Evolutionary conservation across 1,140 invertebrate genomes (phyloP), one percentile per base, ranked within the genome.

Genomic region (Drosophila parabipectinata): DNA sequence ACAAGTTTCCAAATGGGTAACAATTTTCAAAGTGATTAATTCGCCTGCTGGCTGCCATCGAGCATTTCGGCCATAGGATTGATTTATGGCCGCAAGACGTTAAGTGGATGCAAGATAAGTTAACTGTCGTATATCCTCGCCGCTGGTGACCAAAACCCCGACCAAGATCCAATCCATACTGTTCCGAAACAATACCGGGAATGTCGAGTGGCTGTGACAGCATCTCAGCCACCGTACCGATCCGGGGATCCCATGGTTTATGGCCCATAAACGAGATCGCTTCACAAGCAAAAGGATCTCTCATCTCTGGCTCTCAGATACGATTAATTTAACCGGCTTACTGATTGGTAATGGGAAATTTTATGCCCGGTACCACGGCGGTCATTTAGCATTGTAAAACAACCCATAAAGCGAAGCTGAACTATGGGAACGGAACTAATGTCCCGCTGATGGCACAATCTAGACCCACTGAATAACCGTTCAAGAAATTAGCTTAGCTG

Each of bases 81-180:
- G 87, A 90, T 90, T 90, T 90, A 90, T 90, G 63, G 76, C 87
- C 75, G 67, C 85, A 84, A 85, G 87, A 90, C 87, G 87, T 77
- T 90, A 90, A 90, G 87, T 90, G 87, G 87, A 90, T 90, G 87
- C 87, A 90, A 90, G 87, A 90, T 83, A 85, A 90, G 81, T 87
- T 90, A 83, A 87, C 79, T 88, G 83, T 87, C 83, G 83, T 87
- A 78, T 82, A 82, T 88, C 83, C 83, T 88, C 83, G 72, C 83
- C 67, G 83, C 84, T 87, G 83, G 83, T 87, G 83, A 89, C 79
- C 84, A 62, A 74, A 30, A 39, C 56, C 14, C 8, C 18, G 18
- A 21, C 18, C 37, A 9, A 51, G 12, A 15, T 15, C 45, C 59
- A 21, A 61, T 61, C 24, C 52, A 12, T 45, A 24, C 60, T 66